Percentiles rank a stretch among this genome's conserved stretches.
Conservation (phyloP, 2,888 invertebrate genomes). For the Volucella zonaria region DNA sequence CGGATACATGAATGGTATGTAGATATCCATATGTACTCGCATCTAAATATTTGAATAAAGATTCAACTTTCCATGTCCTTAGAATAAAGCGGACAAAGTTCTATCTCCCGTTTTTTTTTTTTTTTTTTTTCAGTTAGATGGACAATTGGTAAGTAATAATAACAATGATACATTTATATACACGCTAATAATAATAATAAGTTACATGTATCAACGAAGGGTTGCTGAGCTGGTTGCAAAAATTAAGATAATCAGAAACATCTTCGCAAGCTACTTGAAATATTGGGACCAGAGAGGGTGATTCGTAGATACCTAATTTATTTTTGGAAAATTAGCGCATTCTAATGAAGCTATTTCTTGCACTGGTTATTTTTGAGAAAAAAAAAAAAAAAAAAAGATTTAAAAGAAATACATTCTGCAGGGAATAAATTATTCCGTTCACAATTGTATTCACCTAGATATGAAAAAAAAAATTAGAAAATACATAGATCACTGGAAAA, state of each 20-base stretch:
- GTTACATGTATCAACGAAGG: conserved; percentile 68
- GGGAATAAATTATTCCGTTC: background rate
- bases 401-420: conserved; percentile 11
- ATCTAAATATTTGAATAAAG: too few species aligned
- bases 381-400: conserved; percentile 4
- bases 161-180: conserved; percentile 70
- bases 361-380: conserved; percentile 32
- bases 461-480: background rate
- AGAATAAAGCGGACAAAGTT: conserved; percentile 32
- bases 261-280: conserved; percentile 54
- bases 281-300: conserved; percentile 67
- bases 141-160: conserved; percentile 66
- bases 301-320: conserved; percentile 80
- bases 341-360: conserved; percentile 75
- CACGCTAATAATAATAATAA: conserved; percentile 65
- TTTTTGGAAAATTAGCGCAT: conserved; percentile 80
- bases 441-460: too few species aligned
- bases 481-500: background rate
- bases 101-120: conserved; percentile 35
- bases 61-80: conserved; percentile 10
- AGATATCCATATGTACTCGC: too few species aligned
- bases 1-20: background rate
- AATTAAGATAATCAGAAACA: conserved; percentile 53
- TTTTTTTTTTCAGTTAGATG: conserved; percentile 45
- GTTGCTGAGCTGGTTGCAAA: conserved; percentile 39